Percentiles rank a stretch among this genome's conserved stretches.
phyloP scores from a whole-genome alignment of 2,797 vertebrate species.

The Numenius phaeopus region DNA sequence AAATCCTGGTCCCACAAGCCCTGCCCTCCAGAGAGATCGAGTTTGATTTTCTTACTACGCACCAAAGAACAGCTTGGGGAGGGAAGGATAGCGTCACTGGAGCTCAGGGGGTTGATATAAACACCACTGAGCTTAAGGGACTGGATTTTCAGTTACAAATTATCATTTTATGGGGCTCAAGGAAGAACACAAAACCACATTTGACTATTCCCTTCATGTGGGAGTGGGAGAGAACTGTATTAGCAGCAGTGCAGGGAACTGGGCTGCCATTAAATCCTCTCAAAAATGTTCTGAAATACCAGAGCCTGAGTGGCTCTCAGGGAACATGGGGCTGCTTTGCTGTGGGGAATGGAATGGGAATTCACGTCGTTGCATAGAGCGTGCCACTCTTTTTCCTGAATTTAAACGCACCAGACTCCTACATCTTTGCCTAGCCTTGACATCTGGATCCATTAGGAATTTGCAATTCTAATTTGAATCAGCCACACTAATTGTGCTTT shows the following conservation, averaged over 20 bases:
- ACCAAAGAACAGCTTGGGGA: background rate
- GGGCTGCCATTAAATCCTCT: background rate
- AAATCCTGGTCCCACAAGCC: background rate
- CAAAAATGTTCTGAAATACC: background rate
- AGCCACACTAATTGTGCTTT: slow-evolving; percentile 14
- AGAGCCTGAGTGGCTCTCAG: background rate
- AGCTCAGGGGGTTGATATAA: background rate
- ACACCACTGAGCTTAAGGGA: background rate
- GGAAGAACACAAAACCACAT: background rate
- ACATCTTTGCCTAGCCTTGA: background rate
- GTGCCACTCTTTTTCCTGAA: background rate
- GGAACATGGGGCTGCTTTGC: background rate
- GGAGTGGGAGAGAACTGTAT: background rate
- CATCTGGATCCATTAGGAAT: slow-evolving; percentile 49
- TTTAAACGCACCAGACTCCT: background rate
- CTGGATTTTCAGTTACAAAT: background rate
- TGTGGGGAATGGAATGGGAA: background rate
- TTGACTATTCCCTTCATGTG: background rate
- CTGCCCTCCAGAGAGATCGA: background rate
- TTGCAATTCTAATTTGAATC: slow-evolving; percentile 58
- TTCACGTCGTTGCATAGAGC: background rate
- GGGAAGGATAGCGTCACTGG: background rate
- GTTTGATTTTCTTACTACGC: background rate
- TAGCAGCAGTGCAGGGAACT: background rate
- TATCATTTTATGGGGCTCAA: background rate